A percentile compares a stretch with the other conserved stretches of the same genome.
phyloP scores from a whole-genome alignment of 2,888 invertebrate genomes.

The Alentia gelatinosa region DNA sequence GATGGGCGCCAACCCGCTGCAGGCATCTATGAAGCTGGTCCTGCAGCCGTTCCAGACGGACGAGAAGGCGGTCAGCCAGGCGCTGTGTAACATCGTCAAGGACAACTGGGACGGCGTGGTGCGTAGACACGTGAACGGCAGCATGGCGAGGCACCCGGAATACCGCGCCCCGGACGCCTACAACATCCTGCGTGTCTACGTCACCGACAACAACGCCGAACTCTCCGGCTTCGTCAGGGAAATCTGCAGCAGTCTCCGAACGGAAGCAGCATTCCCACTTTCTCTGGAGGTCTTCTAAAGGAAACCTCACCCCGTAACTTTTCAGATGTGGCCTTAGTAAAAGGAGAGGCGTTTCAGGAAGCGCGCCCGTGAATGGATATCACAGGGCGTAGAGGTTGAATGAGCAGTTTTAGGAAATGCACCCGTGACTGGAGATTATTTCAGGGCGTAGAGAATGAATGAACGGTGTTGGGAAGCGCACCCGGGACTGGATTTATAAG shows the following conservation, averaged over 20 bases:
- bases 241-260: not conserved
- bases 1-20: not conserved
- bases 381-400: not conserved
- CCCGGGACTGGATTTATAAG: not conserved
- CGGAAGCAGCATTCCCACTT: not conserved
- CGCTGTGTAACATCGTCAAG: not conserved
- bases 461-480: not conserved
- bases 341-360: not conserved
- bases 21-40: not conserved
- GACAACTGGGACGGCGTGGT: slow-evolving; percentile 39
- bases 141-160: not conserved
- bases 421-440: too few relatives aligned
- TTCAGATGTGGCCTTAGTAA: not conserved
- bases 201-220: not conserved
- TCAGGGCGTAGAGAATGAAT: too few relatives aligned
- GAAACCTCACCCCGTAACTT: not conserved
- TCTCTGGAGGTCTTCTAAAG: not conserved
- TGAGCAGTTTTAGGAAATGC: too few relatives aligned
- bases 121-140: not conserved
- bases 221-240: not conserved
- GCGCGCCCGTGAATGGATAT: not conserved
- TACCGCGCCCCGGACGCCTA: not conserved
- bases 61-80: not conserved
- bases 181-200: not conserved
- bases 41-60: slow-evolving; percentile 19